Evolutionary conservation across 2,888 invertebrate genomes (phyloP).

Genomic region (Ganaspis brasiliensis): DNA sequence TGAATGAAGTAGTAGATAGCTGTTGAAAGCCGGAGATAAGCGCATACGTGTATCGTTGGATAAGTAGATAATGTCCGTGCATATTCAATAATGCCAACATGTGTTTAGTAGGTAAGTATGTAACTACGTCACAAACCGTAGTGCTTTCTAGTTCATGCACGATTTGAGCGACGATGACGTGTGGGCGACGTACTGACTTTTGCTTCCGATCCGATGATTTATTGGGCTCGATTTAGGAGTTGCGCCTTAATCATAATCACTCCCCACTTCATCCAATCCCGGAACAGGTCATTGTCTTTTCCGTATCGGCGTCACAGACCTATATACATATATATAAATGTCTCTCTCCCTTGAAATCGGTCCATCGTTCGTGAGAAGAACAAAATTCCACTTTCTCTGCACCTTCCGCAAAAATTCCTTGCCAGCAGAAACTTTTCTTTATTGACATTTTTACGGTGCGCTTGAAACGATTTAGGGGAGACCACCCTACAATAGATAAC

Average conservation of each 20-base stretch:
- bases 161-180: slow-evolving; percentile 32
- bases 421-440: too few species aligned
- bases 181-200: slow-evolving; percentile 52
- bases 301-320: slow-evolving; percentile 62
- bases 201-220: slow-evolving; percentile 68
- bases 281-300: slow-evolving; percentile 69
- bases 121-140: slow-evolving; percentile 54
- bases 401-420: too few species aligned
- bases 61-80: slow-evolving; percentile 66
- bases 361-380: too few species aligned
- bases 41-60: slow-evolving; percentile 56
- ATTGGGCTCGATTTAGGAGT: slow-evolving; percentile 64
- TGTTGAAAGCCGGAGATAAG: slow-evolving; percentile 38
- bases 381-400: too few species aligned
- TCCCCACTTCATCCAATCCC: slow-evolving; percentile 54
- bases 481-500: too few species aligned
- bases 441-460: too few species aligned
- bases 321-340: background rate
- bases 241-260: slow-evolving; percentile 53
- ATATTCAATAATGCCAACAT: slow-evolving; percentile 64
- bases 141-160: slow-evolving; percentile 45
- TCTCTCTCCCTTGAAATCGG: background rate
- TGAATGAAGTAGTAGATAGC: slow-evolving; percentile 53
- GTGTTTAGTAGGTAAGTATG: slow-evolving; percentile 54
- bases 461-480: too few species aligned